Percentiles rank a stretch among this genome's conserved stretches.
phyloP scores from a whole-genome alignment of 1,140 invertebrate species.

The Sminthurides bifidus region DNA sequence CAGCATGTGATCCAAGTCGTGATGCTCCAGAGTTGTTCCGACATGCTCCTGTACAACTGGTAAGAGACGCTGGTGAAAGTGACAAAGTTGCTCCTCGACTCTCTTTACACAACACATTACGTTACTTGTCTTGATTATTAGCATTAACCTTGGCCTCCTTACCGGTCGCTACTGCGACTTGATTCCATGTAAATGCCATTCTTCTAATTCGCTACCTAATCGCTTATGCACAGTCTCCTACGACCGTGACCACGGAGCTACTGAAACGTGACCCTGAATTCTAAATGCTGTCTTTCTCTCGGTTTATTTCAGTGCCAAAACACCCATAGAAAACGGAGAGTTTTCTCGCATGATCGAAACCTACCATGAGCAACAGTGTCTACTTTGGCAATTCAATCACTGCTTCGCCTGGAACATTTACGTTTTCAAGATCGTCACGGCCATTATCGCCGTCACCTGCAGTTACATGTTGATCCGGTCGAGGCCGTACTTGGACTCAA shows the following conservation, averaged over 20 bases:
- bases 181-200: no score
- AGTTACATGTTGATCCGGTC: conserved; percentile 2
- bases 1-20: conserved; percentile 10
- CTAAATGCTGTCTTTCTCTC: no score
- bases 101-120: no score
- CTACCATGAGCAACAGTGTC: conserved; percentile 1
- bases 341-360: background rate
- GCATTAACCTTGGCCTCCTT: no score
- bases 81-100: no score
- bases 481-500: background rate
- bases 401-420: conserved; percentile 6
- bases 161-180: no score
- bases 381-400: conserved; percentile 3
- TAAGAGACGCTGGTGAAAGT: no score
- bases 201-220: no score
- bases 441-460: background rate
- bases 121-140: no score
- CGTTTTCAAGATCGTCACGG: conserved; percentile 4
- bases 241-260: no score
- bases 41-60: conserved; percentile 3
- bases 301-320: conserved; percentile 2
- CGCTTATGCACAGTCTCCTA: no score
- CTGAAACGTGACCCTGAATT: no score
- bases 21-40: conserved; percentile 1
- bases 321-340: background rate